Percentiles rank a stretch among this genome's conserved stretches.
phyloP scores from a whole-genome alignment of 2,888 invertebrate species.

The Ectemnius continuus region DNA sequence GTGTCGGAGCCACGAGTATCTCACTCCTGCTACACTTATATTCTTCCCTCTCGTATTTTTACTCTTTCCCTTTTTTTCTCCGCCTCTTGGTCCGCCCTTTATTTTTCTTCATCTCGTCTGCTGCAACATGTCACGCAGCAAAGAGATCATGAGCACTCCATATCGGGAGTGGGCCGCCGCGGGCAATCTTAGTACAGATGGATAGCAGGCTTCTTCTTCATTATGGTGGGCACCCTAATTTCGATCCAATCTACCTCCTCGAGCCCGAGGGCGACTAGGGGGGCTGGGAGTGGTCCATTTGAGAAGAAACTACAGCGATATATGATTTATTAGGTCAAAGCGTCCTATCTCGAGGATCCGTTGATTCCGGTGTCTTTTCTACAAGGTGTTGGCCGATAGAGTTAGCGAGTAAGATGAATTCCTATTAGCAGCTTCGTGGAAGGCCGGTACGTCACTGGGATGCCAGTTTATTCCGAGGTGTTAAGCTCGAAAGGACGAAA shows the following conservation, averaged over 20 bases:
- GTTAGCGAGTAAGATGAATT: slow-evolving; percentile 43
- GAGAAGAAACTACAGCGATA: not conserved
- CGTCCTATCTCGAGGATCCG: not conserved
- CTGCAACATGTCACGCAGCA: slow-evolving; percentile 26
- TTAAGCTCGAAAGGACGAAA: slow-evolving; percentile 45
- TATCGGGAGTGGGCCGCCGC: slow-evolving; percentile 21
- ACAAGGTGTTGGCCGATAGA: slow-evolving; percentile 4
- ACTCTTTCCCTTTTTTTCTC: slow-evolving; percentile 10
- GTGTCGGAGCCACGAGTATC: slow-evolving; percentile 37
- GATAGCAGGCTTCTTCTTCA: not conserved
- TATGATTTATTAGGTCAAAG: slow-evolving; percentile 2
- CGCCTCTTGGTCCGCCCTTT: slow-evolving; percentile 22
- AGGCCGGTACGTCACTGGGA: slow-evolving; percentile 30
- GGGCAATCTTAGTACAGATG: not conserved
- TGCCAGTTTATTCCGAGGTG: slow-evolving; percentile 33
- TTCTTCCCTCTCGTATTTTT: not conserved
- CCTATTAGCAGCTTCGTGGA: slow-evolving; percentile 46
- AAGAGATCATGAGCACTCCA: slow-evolving; percentile 47
- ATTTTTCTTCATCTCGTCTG: slow-evolving; percentile 23
- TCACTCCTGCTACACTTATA: slow-evolving; percentile 23
- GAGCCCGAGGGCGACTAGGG: not conserved
- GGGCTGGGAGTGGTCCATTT: not conserved
- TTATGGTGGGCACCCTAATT: not conserved
- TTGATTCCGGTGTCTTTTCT: not conserved
- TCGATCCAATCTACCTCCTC: not conserved